These are phyloP conservation scores for Eristalinus sepulchralis DNA, from an alignment of 2,888 invertebrate genomes.

Conservation along the genomic window DNA sequence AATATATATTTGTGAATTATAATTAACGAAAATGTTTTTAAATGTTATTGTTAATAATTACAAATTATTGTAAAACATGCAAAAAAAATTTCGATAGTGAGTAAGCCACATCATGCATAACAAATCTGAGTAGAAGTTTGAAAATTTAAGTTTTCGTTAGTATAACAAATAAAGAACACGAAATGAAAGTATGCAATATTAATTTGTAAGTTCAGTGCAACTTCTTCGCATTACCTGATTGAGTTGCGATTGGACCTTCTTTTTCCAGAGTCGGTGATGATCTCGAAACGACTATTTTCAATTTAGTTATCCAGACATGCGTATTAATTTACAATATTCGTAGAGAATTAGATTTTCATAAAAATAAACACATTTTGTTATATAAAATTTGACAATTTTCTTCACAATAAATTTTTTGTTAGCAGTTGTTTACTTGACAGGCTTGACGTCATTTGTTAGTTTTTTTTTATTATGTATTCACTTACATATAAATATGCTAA, in stretches of 20 bases:
- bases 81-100: background rate
- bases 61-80: no score
- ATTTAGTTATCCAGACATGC: constrained; percentile 61
- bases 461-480: background rate
- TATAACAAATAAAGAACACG: constrained; percentile 14
- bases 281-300: constrained; percentile 57
- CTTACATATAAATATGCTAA: background rate
- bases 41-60: no score
- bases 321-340: constrained; percentile 55
- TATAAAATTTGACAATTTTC: background rate
- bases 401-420: no score
- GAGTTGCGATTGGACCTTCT: constrained; percentile 58
- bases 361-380: constrained; percentile 10
- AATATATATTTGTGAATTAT: no score
- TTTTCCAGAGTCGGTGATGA: constrained; percentile 66
- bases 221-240: constrained; percentile 61
- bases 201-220: constrained; percentile 6
- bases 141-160: constrained; percentile 4
- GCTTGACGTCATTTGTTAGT: background rate
- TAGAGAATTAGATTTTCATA: constrained; percentile 47
- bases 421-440: background rate
- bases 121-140: background rate
- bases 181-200: no score
- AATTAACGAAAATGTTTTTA: no score
- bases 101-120: background rate